Conservation (phyloP, 2,888 invertebrate genomes). For the Tortrix viridana region DNA sequence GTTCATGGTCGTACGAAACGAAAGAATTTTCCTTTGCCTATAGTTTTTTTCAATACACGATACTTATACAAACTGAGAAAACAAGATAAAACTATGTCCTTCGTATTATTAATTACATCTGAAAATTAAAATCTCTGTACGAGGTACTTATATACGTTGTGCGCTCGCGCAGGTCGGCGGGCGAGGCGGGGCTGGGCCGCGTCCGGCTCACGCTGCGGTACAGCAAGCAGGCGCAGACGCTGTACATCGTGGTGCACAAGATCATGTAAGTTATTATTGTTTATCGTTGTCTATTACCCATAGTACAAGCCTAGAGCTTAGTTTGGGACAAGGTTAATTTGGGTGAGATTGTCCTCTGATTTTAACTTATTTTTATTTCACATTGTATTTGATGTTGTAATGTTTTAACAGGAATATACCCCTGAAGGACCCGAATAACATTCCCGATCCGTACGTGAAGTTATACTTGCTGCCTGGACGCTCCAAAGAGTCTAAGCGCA, state of each 20-base stretch:
- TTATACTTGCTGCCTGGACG: conserved; percentile 93
- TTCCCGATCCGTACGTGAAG: conserved; percentile 96
- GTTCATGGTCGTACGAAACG: too few species aligned
- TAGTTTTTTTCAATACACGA: too few species aligned
- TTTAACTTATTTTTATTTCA: too few species aligned
- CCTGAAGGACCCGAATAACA: conserved; percentile 90
- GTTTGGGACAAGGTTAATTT: too few species aligned
- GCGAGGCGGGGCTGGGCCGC: conserved; percentile 90
- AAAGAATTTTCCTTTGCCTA: too few species aligned
- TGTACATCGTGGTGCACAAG: conserved; percentile 94
- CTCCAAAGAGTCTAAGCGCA: conserved; percentile 93
- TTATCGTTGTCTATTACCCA: background rate
- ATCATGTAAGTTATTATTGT: conserved; percentile 88
- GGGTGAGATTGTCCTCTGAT: too few species aligned
- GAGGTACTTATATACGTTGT: background rate
- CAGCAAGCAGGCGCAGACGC: conserved; percentile 91
- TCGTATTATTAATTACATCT: too few species aligned
- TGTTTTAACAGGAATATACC: conserved; percentile 87
- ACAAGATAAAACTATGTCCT: too few species aligned
- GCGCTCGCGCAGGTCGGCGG: conserved; percentile 81
- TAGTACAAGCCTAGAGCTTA: too few species aligned
- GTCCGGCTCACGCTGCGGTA: conserved; percentile 94
- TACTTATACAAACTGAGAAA: too few species aligned
- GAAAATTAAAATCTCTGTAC: too few species aligned
- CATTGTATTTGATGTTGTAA: background rate